Evolutionary conservation across 2,113 vertebrate genomes (phyloP), one percentile per base, ranked within the genome.

Genomic region (Eulemur macaco): DNA sequence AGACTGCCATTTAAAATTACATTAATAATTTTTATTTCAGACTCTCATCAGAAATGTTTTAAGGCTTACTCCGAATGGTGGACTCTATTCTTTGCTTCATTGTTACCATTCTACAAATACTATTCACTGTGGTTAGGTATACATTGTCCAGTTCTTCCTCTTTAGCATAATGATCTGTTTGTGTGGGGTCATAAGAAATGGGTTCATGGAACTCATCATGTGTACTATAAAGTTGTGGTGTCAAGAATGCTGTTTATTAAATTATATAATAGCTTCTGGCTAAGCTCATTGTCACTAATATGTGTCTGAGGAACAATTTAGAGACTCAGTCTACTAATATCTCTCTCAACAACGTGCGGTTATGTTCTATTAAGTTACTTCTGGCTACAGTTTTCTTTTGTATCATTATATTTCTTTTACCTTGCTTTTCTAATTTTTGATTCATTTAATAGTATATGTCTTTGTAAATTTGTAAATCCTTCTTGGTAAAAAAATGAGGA

Each of bases 171-270:
- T 54, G 34, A 37, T 78, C 63, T 76, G 42, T 81, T 14, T 96
- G 17, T 42, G 14, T 80, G 84, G 23, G 31, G 29, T 50, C 15
- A 23, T 77, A 82, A 95, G 63, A 82, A 71, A 69, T 50, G 87
- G 15, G 23, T 93, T 8, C 87, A 0, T 77, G 37, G 69, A 92
- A 58, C 56, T 80, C 42, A 86, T 80, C 23, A 11, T 29, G 4
- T 93, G 83, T 58, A 74, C 4, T 77, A 1, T 77, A 66, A 92
- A 45, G 21, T 77, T 34, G 12, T 58, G 8, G 20, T 89, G 27
- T 89, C 58, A 86, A 39, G 66, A 92, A 86, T 76, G 34, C 64
- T 81, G 2, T 88, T 76, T 80, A 52, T 76, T 90, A 80, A 94
- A 47, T 87, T 83, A 8, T 86, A 6, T 58, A 27, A 13, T 92